phyloP scores from a whole-genome alignment of 2,113 vertebrate genomes.

The Corvus cornix region DNA sequence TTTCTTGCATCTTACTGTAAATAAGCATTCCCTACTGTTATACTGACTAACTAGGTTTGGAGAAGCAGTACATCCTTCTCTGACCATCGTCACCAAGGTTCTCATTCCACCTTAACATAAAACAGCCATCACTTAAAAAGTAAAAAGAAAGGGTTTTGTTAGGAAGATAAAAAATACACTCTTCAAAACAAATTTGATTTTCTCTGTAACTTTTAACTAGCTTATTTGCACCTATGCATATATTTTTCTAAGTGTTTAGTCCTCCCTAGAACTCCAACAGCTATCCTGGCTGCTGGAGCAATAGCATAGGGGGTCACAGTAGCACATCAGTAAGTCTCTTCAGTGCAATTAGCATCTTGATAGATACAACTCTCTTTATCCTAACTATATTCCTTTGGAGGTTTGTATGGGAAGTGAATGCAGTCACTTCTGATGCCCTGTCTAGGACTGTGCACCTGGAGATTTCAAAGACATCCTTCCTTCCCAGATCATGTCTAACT shows the following conservation, averaged over 20 bases:
- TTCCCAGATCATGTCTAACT: not conserved
- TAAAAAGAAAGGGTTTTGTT: not conserved
- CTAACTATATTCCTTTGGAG: not conserved
- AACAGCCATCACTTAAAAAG: not conserved
- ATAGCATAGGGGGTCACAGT: not conserved
- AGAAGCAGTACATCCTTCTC: not conserved
- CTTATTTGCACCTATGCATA: not conserved
- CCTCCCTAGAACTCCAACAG: not conserved
- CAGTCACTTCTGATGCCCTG: not conserved
- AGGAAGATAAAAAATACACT: not conserved
- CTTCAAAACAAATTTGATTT: not conserved
- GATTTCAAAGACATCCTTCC: not conserved
- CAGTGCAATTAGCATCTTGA: fast-evolving
- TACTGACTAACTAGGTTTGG: not conserved
- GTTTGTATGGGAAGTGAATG: not conserved
- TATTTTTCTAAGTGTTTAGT: not conserved
- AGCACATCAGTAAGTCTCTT: not conserved
- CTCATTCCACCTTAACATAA: not conserved
- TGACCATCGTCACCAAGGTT: not conserved
- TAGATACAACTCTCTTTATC: not conserved
- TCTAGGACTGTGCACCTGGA: not conserved
- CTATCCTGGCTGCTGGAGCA: not conserved
- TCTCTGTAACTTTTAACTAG: not conserved
- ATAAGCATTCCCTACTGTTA: not conserved
- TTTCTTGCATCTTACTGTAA: not conserved